phyloP scores from a whole-genome alignment of 1,140 invertebrate genomes.

The Drosophila ficusphila region DNA sequence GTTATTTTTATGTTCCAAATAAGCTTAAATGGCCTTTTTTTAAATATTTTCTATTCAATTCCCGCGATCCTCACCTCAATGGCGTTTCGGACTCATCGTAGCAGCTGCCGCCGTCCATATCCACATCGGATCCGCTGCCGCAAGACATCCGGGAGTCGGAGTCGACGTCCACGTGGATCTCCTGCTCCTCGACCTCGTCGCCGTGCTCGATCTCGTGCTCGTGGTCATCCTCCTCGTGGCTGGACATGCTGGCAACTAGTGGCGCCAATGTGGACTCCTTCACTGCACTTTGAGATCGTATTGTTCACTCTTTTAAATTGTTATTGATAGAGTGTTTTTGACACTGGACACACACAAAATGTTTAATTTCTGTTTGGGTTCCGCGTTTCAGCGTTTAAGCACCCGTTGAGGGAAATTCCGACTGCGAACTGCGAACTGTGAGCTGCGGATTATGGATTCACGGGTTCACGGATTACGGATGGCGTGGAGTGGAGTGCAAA shows the following conservation, averaged over 20 bases:
- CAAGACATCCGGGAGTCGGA: constrained; percentile 87
- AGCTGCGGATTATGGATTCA: constrained; percentile 1
- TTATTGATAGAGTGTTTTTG: constrained; percentile 1
- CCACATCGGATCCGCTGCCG: constrained; percentile 84
- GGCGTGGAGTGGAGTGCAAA: constrained; percentile 4
- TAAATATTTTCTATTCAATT: not conserved
- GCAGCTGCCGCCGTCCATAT: constrained; percentile 84
- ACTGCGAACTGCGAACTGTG: constrained; percentile 19
- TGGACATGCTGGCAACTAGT: constrained; percentile 75
- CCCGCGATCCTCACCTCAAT: constrained; percentile 62
- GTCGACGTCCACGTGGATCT: constrained; percentile 86
- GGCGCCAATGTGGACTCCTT: constrained; percentile 66
- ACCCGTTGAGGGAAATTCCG: constrained; percentile 47
- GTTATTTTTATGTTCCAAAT: too few relatives aligned
- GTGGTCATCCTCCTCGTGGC: constrained; percentile 83
- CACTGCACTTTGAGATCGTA: constrained; percentile 11
- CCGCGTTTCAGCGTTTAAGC: constrained; percentile 32
- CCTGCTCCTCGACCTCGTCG: constrained; percentile 86
- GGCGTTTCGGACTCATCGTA: constrained; percentile 84
- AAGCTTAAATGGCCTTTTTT: not conserved
- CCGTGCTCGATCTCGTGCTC: constrained; percentile 70
- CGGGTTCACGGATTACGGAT: constrained; percentile 5
- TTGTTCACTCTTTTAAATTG: not conserved
- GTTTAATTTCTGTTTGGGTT: constrained; percentile 43
- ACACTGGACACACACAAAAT: constrained; percentile 27